Conservation (phyloP, 2,888 invertebrate species). For the Eupsilia transversa region DNA sequence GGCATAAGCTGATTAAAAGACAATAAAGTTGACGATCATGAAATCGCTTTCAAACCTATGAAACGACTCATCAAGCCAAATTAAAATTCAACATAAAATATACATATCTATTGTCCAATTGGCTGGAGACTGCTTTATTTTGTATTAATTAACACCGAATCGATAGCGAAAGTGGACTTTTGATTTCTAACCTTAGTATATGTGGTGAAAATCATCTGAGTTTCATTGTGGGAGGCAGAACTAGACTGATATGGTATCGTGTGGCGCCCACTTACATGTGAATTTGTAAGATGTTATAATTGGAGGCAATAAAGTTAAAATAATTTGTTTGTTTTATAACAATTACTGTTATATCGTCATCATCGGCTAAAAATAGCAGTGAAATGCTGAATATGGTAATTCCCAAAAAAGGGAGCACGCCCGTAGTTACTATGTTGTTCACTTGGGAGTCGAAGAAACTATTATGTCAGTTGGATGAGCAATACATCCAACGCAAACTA, state of each 20-base stretch:
- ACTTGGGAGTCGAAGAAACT: neutral
- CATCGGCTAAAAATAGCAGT: neutral
- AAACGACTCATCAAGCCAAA: conserved; percentile 41
- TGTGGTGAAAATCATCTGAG: conserved; percentile 49
- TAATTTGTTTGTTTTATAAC: conserved; percentile 39
- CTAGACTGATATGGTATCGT: conserved; percentile 51
- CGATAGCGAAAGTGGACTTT: conserved; percentile 81
- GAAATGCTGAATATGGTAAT: conserved; percentile 7
- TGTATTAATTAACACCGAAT: conserved; percentile 61
- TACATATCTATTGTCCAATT: conserved; percentile 57
- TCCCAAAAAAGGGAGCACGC: neutral
- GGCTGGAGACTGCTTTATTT: conserved; percentile 43
- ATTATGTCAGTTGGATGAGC: neutral
- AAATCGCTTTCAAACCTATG: conserved; percentile 41
- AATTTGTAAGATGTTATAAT: conserved; percentile 53
- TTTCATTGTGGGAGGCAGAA: conserved; percentile 54
- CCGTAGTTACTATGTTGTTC: neutral
- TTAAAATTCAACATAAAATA: conserved; percentile 54
- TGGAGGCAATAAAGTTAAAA: conserved; percentile 34
- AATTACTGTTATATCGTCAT: conserved; percentile 34
- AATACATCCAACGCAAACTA: neutral
- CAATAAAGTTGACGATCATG: conserved; percentile 12
- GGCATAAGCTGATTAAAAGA: conserved; percentile 4
- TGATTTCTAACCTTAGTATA: conserved; percentile 79
- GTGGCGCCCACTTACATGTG: conserved; percentile 54